Percentiles rank a stretch among this genome's conserved stretches.
These are phyloP conservation scores for Stenchaetothrips biformis DNA, from an alignment of 2,888 invertebrate species.

Conservation along the genomic window DNA sequence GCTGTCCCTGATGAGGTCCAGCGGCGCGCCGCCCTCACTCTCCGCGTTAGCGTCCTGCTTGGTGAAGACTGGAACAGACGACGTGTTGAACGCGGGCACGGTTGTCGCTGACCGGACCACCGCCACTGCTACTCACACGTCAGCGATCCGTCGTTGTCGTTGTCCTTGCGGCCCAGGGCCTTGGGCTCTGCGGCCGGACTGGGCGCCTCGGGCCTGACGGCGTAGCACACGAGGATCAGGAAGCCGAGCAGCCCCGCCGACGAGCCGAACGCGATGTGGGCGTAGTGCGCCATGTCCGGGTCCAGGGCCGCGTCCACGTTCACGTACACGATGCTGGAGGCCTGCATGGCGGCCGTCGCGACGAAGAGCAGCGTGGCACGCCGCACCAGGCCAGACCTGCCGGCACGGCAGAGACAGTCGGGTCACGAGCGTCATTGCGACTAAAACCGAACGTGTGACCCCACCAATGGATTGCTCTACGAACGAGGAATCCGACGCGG, in stretches of 20 bases:
- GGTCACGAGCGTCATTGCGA: conserved; percentile 20
- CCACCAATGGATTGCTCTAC: background rate
- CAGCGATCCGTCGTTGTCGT: conserved; percentile 7
- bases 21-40: conserved; percentile 54
- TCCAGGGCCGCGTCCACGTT: conserved; percentile 52
- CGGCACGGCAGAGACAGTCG: conserved; percentile 34
- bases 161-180: background rate
- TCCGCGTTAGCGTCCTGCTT: conserved; percentile 62
- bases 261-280: conserved; percentile 70
- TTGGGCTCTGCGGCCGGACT: background rate
- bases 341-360: conserved; percentile 55
- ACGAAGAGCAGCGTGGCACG: conserved; percentile 58
- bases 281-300: conserved; percentile 59
- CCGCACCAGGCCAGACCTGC: conserved; percentile 58
- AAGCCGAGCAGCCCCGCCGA: conserved; percentile 67
- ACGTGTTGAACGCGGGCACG: background rate
- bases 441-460: background rate
- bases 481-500: background rate
- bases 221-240: conserved; percentile 56
- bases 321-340: conserved; percentile 60
- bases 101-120: background rate
- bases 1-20: background rate
- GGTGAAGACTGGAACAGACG: conserved; percentile 51
- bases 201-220: conserved; percentile 42
- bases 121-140: background rate